Evolutionary conservation across 2,797 vertebrate genomes (phyloP).

Genomic region (Channallabes apus): DNA sequence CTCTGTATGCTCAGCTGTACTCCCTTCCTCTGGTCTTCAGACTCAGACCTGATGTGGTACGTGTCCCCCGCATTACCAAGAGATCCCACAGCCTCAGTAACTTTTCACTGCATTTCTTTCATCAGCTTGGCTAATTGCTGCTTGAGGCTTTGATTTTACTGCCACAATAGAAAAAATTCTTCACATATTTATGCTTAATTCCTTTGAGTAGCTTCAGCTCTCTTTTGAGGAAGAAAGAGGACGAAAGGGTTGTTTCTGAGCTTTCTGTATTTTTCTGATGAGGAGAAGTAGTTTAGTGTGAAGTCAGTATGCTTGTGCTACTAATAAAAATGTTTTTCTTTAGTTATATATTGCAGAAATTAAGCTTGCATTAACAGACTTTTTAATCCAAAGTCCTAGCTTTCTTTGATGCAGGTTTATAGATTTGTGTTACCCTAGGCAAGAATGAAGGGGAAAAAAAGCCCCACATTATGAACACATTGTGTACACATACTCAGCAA

Average conservation of each 20-base stretch:
- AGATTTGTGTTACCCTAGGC: background rate
- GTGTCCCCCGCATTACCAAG: constrained; percentile 50
- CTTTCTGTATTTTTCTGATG: constrained; percentile 5
- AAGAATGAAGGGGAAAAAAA: background rate
- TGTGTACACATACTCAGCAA: background rate
- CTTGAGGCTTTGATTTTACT: background rate
- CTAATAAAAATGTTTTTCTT: background rate
- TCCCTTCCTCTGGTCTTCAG: constrained; percentile 71
- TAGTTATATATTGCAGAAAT: background rate
- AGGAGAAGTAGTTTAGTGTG: background rate
- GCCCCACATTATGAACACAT: too few species aligned
- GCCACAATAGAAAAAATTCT: background rate
- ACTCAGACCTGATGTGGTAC: constrained; percentile 79
- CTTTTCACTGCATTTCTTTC: constrained; percentile 17
- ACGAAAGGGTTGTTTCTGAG: background rate
- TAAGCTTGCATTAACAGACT: background rate
- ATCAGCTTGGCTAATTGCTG: constrained; percentile 6
- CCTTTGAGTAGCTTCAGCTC: constrained; percentile 21
- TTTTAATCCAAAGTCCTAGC: background rate
- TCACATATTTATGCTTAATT: constrained; percentile 12
- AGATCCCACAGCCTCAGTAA: constrained; percentile 16
- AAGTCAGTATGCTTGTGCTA: constrained; percentile 4
- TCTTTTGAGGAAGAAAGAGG: constrained; percentile 35
- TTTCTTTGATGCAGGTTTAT: background rate
- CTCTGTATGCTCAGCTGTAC: constrained; percentile 72